Evolutionary conservation across 2,888 invertebrate species (phyloP).

Genomic region (Acleris laterana): DNA sequence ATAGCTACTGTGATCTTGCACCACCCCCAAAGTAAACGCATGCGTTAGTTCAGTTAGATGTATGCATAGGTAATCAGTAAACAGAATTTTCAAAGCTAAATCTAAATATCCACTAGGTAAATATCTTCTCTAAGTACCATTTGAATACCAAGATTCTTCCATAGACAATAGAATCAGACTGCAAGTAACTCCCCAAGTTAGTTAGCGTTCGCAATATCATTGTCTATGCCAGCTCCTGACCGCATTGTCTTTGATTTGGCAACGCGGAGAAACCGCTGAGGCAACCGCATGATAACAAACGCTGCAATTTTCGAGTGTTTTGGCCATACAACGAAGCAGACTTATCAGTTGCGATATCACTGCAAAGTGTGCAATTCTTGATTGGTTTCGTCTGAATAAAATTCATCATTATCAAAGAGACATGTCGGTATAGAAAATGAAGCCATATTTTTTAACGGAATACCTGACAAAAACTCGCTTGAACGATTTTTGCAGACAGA

Average conservation of each 20-base stretch:
- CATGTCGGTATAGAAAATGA: too few species aligned
- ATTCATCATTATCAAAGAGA: too few species aligned
- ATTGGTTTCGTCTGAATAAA: not conserved
- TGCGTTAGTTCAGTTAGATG: too few species aligned
- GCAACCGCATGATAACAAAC: slow-evolving; percentile 24
- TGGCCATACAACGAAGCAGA: slow-evolving; percentile 2
- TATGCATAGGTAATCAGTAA: too few species aligned
- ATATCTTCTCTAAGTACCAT: not conserved
- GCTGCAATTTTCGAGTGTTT: slow-evolving; percentile 15
- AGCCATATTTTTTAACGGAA: too few species aligned
- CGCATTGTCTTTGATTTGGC: slow-evolving; percentile 34
- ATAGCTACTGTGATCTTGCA: too few species aligned
- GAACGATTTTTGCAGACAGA: slow-evolving; percentile 9
- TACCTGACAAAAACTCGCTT: too few species aligned
- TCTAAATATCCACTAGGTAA: not conserved
- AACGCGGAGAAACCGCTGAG: slow-evolving; percentile 10
- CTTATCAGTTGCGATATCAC: slow-evolving; percentile 14
- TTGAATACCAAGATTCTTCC: not conserved
- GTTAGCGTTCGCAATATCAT: slow-evolving; percentile 33
- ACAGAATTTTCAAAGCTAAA: too few species aligned
- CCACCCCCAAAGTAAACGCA: too few species aligned
- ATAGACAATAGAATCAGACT: slow-evolving; percentile 5
- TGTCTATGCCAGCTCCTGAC: slow-evolving; percentile 24
- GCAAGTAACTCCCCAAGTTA: slow-evolving; percentile 24
- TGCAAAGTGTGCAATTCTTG: slow-evolving; percentile 1